Evolutionary conservation across 2,113 vertebrate species (phyloP).

Genomic region (Tragulus kanchil): DNA sequence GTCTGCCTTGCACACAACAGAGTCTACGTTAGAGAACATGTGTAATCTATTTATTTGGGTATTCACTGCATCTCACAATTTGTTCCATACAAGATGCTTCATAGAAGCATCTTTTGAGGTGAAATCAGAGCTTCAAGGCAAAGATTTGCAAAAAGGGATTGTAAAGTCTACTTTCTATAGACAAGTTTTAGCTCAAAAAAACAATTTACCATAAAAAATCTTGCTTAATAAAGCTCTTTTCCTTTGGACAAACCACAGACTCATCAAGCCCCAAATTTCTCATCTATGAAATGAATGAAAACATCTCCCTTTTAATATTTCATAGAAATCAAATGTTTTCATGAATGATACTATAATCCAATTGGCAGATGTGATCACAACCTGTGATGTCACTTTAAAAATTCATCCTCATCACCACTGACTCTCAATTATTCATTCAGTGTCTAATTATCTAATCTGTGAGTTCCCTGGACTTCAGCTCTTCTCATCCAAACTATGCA

Average conservation of each 20-base stretch:
- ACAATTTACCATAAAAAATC: background rate
- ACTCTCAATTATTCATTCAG: background rate
- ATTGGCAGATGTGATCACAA: background rate
- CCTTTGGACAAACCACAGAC: background rate
- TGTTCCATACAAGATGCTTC: too few relatives aligned
- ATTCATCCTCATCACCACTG: background rate
- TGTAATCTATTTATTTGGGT: too few relatives aligned
- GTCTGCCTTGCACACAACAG: background rate
- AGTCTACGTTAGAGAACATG: background rate
- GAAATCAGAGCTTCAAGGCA: too few relatives aligned
- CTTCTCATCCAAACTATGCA: slow-evolving; percentile 18
- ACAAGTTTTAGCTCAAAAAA: background rate
- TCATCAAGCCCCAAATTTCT: background rate
- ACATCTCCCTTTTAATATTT: slow-evolving; percentile 4
- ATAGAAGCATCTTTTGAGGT: too few relatives aligned
- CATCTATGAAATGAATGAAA: slow-evolving; percentile 11
- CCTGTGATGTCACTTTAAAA: background rate
- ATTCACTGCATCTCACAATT: too few relatives aligned
- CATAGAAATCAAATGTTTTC: slow-evolving; percentile 10
- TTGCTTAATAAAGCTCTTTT: background rate
- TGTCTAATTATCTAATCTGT: background rate
- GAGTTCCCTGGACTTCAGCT: background rate
- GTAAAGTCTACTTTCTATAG: too few relatives aligned
- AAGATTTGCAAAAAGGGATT: too few relatives aligned
- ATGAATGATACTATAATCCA: background rate